Evolutionary conservation across 2,888 invertebrate genomes (phyloP), one percentile per base, ranked within the genome.

Genomic region (Azorinus chamasolen): DNA sequence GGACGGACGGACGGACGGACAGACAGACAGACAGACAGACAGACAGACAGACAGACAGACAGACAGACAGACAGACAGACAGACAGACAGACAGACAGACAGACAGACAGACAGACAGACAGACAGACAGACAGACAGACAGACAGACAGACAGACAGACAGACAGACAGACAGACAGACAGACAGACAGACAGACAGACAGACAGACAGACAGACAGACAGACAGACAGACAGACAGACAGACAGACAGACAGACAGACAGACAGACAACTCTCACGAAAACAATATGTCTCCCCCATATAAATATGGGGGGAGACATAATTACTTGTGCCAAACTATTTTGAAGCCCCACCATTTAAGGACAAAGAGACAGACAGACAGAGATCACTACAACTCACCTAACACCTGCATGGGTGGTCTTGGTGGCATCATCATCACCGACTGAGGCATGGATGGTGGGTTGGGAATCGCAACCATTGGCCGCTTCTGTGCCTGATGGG

Each of bases 391-490:
- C 10, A 20, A 65, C 84, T 80, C 72, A 87, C 86, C 84, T 27
- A 86, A 68, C 62, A 89, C 80, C 59, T 85, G 84, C 82, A 90
- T 86, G 1, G 88, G 90, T 16, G 89, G 89, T 10, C 90, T 64
- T n/a, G 88, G 89, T 39, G 86, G 88, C 73, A 90, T 77, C 62
- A 90, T 84, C 86, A 90, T 87, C 58, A 88, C 76, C 20, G 75
- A 86, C 54, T 82, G 83, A 32, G 79, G 81, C 79, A 83, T 83
- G 1, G 86, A 88, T 62, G 79, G 84, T 12, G 72, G 32, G 10
- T 32, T 74, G 37, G 85, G 81, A 12, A 78, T 74, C 16, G 80
- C 68, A 16, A 74, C 87, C 93, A 93, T 14, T 46, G 93, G 93
- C 16, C 88, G 87, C 45, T 87, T 77, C 64, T 84, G 73, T 25